Evolutionary conservation across 2,888 invertebrate genomes (phyloP), one percentile per base, ranked within the genome.

Genomic region (Drymonia ruficornis): DNA sequence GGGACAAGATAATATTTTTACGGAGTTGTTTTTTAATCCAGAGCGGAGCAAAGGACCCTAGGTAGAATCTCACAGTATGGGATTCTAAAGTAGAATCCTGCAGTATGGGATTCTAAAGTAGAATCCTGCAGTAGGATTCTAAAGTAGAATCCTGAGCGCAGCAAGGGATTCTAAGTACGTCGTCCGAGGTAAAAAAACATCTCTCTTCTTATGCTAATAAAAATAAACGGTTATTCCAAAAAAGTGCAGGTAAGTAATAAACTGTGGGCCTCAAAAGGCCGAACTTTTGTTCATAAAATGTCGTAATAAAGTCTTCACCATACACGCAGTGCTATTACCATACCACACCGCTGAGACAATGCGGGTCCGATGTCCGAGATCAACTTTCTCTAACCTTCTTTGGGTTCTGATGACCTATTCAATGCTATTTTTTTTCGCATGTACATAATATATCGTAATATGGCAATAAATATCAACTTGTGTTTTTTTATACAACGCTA

Each of bases 351-450:
- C 19, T 11, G 6, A 43, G 43, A 43, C 43, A 43, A 43, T 43
- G 13, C 11, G 23, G 13, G 13, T 13, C 13, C 28, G 4, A 28
- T 38, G 18, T 40, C 19, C 43, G 19, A 43, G 19, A 43, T 19
- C 19, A 13, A 43, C 43, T 43, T 43, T 43, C 43, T 13, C 43
- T 43, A 43, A 43, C 43, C 43, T 43, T 43, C 19, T 43, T 19
- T 43, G 43, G 43, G 23, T 28, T 42, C n/a, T 4, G 15, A 15
- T 42, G 40, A 40, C 28, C 19, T 43, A 43, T 43, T 43, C 43
- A 19, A 43, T 43, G 43, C 13, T 19, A 40, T 16, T 40, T 40
- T 40, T 40, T 16, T 16, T 38, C 38, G 31, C 11, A 31, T 3
- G 12, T n/a, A 36, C n/a, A 36, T 36, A 13, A 3, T 5, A 5